Evolutionary conservation across 2,797 vertebrate genomes (phyloP).

Genomic region (Natrix natrix): DNA sequence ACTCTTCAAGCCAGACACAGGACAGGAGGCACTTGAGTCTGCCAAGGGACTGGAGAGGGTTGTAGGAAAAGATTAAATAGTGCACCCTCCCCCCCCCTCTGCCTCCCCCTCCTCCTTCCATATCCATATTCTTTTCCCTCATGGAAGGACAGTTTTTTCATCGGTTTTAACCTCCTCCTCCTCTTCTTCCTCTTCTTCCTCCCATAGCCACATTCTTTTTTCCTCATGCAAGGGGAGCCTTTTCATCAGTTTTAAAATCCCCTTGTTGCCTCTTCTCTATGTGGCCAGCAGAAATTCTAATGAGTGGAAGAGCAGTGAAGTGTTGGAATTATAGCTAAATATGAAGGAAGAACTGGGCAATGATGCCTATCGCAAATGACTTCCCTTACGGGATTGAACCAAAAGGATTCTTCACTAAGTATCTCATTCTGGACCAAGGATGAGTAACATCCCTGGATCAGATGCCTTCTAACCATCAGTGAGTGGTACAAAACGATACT

Average conservation of each 20-base stretch:
- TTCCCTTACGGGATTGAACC: background rate
- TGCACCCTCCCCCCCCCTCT: background rate
- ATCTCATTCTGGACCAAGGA: background rate
- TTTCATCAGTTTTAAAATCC: conserved; percentile 17
- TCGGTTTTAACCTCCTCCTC: background rate
- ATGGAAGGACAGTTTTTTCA: conserved; percentile 17
- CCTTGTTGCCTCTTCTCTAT: background rate
- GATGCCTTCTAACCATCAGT: background rate
- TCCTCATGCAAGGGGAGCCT: conserved; percentile 14
- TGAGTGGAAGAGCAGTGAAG: conserved; percentile 1
- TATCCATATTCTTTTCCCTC: conserved; percentile 9
- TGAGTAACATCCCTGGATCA: background rate
- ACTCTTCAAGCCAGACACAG: conserved; percentile 19
- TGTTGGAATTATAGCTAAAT: background rate
- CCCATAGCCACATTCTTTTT: background rate
- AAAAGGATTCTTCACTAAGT: background rate
- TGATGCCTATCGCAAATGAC: background rate
- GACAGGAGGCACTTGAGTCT: conserved; percentile 21
- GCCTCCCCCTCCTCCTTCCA: background rate
- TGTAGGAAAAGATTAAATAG: conserved; percentile 32
- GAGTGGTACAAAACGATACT: background rate
- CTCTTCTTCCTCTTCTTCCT: too few species aligned
- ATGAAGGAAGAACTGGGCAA: background rate
- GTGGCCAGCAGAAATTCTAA: conserved; percentile 17
- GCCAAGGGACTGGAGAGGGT: background rate